Conservation (phyloP, 2,113 vertebrate genomes). For the Murina feae region DNA sequence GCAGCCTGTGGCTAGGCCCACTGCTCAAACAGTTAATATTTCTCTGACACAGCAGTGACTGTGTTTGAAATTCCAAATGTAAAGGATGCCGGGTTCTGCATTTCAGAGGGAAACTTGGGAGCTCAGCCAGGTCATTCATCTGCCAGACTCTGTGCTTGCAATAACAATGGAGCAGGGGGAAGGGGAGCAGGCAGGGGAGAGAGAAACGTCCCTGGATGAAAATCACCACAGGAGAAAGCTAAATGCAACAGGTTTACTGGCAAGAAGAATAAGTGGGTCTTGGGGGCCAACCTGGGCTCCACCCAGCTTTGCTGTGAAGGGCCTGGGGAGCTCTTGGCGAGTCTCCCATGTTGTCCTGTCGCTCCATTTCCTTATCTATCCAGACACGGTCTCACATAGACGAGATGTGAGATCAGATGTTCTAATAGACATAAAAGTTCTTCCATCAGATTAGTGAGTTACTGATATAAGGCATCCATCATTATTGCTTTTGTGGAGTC, state of each 20-base stretch:
- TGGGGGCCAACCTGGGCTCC: neutral
- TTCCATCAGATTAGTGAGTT: neutral
- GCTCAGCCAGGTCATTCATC: conserved; percentile 46
- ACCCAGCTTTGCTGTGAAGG: neutral
- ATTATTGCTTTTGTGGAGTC: neutral
- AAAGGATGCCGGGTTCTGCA: conserved; percentile 7
- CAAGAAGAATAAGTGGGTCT: neutral
- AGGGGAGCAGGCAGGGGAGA: neutral
- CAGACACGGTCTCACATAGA: neutral
- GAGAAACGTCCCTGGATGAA: neutral
- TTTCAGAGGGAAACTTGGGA: conserved; percentile 55
- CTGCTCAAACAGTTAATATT: conserved; percentile 62
- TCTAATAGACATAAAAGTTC: neutral
- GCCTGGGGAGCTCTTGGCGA: neutral
- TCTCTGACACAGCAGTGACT: conserved; percentile 57
- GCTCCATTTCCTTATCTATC: neutral
- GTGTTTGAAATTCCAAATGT: conserved; percentile 68
- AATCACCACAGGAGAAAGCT: neutral
- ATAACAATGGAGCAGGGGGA: neutral
- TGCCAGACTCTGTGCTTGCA: conserved; percentile 42
- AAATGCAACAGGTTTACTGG: neutral
- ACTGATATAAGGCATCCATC: neutral
- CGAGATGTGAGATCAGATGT: neutral
- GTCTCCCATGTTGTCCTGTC: neutral
- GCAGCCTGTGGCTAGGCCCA: conserved; percentile 38